Conservation (phyloP, 2,888 invertebrate genomes). For the Pollenia angustigena region DNA sequence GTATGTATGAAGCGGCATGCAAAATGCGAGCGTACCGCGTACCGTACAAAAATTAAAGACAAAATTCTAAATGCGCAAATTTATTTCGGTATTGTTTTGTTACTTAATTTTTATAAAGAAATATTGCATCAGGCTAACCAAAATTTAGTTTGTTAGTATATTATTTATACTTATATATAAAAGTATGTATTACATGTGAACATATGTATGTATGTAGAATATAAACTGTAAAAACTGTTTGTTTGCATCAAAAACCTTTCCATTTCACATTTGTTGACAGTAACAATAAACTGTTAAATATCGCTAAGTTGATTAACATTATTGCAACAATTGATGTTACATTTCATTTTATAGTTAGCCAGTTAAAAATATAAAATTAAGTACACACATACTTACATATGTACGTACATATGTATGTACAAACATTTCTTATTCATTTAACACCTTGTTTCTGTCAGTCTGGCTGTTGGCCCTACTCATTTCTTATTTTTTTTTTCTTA, state of each 20-base stretch:
- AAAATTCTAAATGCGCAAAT: slow-evolving; percentile 54
- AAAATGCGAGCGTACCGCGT: neutral
- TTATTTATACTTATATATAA: neutral
- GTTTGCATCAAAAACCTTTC: slow-evolving; percentile 12
- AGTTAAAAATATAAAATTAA: slow-evolving; percentile 39
- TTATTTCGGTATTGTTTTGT: slow-evolving; percentile 16
- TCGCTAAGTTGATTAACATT: slow-evolving; percentile 67
- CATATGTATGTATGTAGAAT: neutral
- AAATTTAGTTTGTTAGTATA: neutral
- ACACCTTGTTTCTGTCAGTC: slow-evolving; percentile 44
- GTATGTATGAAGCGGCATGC: neutral
- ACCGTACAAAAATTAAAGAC: neutral
- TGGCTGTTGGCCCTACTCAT: slow-evolving; percentile 32
- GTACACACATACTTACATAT: too few relatives aligned
- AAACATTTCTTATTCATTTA: slow-evolving; percentile 54
- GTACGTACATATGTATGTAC: neutral
- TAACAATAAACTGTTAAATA: slow-evolving; percentile 60
- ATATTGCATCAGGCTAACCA: slow-evolving; percentile 56
- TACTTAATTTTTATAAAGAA: slow-evolving; percentile 9
- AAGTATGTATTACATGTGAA: neutral
- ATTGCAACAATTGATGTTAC: slow-evolving; percentile 64
- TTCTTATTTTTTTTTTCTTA: slow-evolving; percentile 44
- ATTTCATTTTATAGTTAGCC: slow-evolving; percentile 51
- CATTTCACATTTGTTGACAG: slow-evolving; percentile 41
- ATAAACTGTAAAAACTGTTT: neutral